Evolutionary conservation across 2,888 invertebrate species (phyloP).

Genomic region (Pocota personata): DNA sequence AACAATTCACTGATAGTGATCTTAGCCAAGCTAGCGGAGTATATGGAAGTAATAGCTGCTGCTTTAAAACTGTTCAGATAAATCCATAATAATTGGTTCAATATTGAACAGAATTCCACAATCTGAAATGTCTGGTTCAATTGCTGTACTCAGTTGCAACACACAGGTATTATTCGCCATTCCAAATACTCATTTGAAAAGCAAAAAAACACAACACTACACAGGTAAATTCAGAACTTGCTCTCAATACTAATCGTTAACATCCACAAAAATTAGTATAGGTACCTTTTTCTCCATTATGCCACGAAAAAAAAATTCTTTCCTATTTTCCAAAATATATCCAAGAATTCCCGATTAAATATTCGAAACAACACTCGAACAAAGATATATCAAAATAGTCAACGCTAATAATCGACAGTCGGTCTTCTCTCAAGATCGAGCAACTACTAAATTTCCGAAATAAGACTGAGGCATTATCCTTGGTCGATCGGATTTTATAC

Average conservation of each 20-base stretch:
- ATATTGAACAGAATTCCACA: too few relatives aligned
- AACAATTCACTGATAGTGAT: too few relatives aligned
- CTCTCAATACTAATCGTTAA: too few relatives aligned
- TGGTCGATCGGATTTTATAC: constrained; percentile 66
- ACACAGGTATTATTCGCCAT: too few relatives aligned
- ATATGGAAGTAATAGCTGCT: too few relatives aligned
- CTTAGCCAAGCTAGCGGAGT: too few relatives aligned
- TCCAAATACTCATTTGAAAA: too few relatives aligned
- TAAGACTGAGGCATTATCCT: constrained; percentile 63
- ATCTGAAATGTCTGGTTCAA: too few relatives aligned
- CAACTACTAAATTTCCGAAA: constrained; percentile 34
- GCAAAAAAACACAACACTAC: background rate
- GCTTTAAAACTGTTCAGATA: too few relatives aligned
- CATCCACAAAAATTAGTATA: too few relatives aligned
- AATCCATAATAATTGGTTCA: too few relatives aligned
- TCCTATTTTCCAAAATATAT: background rate
- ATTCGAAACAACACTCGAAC: background rate
- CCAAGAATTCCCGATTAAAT: background rate
- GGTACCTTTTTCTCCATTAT: constrained; percentile 45
- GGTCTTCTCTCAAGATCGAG: constrained; percentile 9
- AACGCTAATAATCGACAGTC: background rate
- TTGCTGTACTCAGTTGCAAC: too few relatives aligned
- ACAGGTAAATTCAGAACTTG: background rate
- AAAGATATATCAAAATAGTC: background rate
- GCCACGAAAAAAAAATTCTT: background rate